A percentile compares a stretch with the other conserved stretches of the same genome.
Conservation (phyloP, 2,113 vertebrate genomes). For the Carassius auratus region DNA sequence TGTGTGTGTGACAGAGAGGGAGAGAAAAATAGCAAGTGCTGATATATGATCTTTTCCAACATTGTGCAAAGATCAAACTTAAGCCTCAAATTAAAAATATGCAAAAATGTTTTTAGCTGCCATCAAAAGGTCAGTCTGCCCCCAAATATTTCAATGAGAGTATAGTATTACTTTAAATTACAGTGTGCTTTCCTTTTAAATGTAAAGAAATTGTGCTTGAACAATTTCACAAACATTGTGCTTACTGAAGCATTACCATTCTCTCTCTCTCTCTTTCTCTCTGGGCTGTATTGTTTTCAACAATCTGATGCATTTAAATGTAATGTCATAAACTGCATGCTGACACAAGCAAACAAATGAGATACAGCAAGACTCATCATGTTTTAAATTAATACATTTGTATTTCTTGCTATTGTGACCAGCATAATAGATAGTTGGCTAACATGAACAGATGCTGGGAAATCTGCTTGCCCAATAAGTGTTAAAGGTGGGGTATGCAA, state of each 20-base stretch:
- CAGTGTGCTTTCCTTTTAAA: neutral
- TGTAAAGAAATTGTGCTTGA: neutral
- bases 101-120: slow-evolving; percentile 8
- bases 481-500: too few relatives aligned
- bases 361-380: neutral
- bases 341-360: neutral
- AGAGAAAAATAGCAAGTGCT: neutral
- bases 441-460: neutral
- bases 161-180: neutral
- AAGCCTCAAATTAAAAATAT: slow-evolving; percentile 18
- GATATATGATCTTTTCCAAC: neutral
- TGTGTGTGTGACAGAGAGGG: neutral
- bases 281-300: neutral
- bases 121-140: slow-evolving; percentile 23
- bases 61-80: neutral
- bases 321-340: neutral
- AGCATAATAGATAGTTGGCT: neutral
- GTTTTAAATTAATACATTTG: neutral
- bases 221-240: neutral
- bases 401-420: neutral
- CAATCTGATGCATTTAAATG: neutral
- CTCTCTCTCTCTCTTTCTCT: neutral
- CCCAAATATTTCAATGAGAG: neutral
- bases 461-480: neutral
- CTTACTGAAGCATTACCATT: neutral